Base-by-base conservation (phyloP, 2,113 vertebrate genomes). In the Motacilla tschutschensis region DNA sequence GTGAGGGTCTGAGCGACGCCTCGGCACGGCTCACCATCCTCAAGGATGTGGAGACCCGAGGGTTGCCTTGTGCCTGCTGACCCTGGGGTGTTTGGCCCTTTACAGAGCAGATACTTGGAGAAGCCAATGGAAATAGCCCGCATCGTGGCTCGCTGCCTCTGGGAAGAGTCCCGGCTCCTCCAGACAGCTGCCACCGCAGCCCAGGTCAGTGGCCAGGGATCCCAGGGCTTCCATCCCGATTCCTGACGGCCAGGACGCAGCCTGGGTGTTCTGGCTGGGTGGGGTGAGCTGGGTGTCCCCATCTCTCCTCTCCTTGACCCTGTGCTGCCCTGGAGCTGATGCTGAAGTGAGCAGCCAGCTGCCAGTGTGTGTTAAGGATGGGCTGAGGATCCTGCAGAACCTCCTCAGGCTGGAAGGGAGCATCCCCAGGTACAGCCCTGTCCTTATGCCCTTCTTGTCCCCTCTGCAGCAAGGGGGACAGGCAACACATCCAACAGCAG, bases 81-180 rank as follows among this genome's bases (percentile, higher is more conserved):
- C 75, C 31, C 0, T 2, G 18, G 50, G 51, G 35, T 82, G 2
- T 59, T 10, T 6, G n/a, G 6, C 16, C 10, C 15, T 59, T 76
- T 88, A 96, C 80, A 98, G 98, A 99, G 98, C 97, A 98, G 99
- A 28, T 99, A 99, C 81, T 84, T 99, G 93, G 99, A 99, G 95
- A 99, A 99, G 89, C 99, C 99, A 0, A 99, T 99, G 99, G 99
- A 99, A 21, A 99, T 99, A 9, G 99, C 99, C 5, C 98, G 98
- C 40, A 99, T 99, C 0, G 98, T 99, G 60, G 99, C 99, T 77
- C 98, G 99, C 81, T 99, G 99, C 87, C 95, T 99, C 73, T 99
- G 99, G 99, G 99, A 99, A 93, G 99, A 99, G 95, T 98, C 98
- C 22, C 96, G 99, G 35, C 97, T 99, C 50, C 97, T 99, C 77